Evolutionary conservation across 2,888 invertebrate species (phyloP), one percentile per base, ranked within the genome.

Genomic region (Agonopterix alstromeriana): DNA sequence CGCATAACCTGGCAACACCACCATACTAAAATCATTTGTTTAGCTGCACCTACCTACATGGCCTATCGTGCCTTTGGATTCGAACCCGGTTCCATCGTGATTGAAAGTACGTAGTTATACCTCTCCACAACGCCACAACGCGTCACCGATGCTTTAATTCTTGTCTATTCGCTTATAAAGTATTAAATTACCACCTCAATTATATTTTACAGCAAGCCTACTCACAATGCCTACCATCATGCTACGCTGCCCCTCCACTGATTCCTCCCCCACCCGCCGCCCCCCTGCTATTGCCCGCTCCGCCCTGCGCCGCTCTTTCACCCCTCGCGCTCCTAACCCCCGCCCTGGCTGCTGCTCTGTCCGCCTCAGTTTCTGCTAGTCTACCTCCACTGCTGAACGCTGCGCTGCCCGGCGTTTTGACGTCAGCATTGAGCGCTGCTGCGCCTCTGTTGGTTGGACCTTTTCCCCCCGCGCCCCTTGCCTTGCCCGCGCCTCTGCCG

Each of bases 341-440:
- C 8, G 2, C 11, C n/a, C 42, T 42, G 11, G 9, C 55, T 8
- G 10, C 10, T 12, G 10, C 11, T 42, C 12, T 42, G 11, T 42
- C 42, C 42, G n/a, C 42, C 8, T 42, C 42, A n/a, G 10, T 42
- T 4, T 10, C 42, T 3, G 42, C 42, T 8, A 11, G 10, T 2
- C 11, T 42, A 3, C 42, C 42, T 8, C 42, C 42, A 1, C 2
- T 42, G 11, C 42, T 42, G 42, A 11, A 73, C 9, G 69, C 73
- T 0, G 75, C 77, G 0, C 46, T 77, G 36, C 77, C 77, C 0
- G 60, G 70, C 0, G 65, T 77, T 9, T 47, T 79, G 36, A 66
- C 72, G 0, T 75, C 79, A 2, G 75, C 71, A 4, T 48, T 80
- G 41, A 42, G 10, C 7, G 42, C 42, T 11, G 10, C 42, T 12